phyloP scores from a whole-genome alignment of 1,140 invertebrate species.

The Fopius arisanus region DNA sequence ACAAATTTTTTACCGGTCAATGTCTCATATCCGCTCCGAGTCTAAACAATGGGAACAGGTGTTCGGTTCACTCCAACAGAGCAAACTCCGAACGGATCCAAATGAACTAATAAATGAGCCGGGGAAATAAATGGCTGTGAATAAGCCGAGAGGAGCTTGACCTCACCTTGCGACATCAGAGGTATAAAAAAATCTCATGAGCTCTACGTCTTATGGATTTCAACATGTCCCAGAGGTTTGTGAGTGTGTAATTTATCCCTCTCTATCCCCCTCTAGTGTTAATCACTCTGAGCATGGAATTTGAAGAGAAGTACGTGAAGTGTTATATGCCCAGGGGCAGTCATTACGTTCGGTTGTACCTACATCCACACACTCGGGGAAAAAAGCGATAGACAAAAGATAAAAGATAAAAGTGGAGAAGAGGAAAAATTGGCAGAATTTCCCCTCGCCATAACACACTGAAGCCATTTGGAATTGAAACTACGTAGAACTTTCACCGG shows the following conservation, averaged over 20 bases:
- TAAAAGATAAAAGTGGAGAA: not conserved
- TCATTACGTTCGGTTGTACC: not conserved
- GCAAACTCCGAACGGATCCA: not conserved
- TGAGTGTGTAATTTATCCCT: slow-evolving; percentile 1
- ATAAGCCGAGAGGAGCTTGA: not conserved
- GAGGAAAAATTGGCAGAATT: not conserved
- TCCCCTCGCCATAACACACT: not conserved
- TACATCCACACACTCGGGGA: not conserved
- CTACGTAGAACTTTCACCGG: slow-evolving; percentile 6
- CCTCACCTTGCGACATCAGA: not conserved
- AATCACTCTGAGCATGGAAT: not conserved
- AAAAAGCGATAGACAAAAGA: not conserved
- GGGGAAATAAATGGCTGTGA: not conserved
- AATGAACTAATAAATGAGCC: not conserved
- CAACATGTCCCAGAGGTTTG: not conserved
- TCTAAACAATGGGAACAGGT: not conserved
- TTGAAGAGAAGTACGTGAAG: not conserved
- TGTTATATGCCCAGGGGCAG: not conserved
- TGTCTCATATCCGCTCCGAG: slow-evolving; percentile 14
- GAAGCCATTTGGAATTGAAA: slow-evolving; percentile 15
- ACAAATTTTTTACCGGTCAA: not conserved
- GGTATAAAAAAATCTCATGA: not conserved
- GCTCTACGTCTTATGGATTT: not conserved
- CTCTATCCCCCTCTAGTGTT: not conserved
- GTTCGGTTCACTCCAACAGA: not conserved